Percentiles rank a stretch among this genome's conserved stretches.
These are phyloP conservation scores for Lasioglossum figueresi DNA, from an alignment of 2,888 invertebrate species.

Conservation along the genomic window DNA sequence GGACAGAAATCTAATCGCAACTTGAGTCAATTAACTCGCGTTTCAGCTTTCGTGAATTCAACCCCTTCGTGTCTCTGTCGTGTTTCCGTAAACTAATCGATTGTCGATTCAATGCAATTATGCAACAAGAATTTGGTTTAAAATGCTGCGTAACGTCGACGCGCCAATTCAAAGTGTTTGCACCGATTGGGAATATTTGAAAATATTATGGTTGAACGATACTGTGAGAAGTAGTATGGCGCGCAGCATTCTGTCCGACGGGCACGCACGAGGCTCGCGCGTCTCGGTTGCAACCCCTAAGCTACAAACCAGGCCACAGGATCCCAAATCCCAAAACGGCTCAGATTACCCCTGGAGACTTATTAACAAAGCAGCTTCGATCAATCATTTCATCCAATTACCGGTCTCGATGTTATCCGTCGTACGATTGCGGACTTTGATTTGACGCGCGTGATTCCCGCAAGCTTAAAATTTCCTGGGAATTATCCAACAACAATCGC, in stretches of 20 bases:
- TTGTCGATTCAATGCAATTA: background rate
- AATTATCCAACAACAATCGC: background rate
- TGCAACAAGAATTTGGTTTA: background rate
- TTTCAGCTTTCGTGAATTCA: background rate
- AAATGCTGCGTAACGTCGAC: background rate
- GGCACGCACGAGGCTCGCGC: conserved; percentile 29
- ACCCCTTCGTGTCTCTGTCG: background rate
- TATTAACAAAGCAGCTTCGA: conserved; percentile 61
- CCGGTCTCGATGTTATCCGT: conserved; percentile 38
- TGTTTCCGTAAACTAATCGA: background rate
- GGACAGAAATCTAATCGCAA: background rate
- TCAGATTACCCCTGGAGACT: conserved; percentile 59
- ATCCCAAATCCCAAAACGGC: conserved; percentile 63
- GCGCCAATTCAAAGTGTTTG: background rate
- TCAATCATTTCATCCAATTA: conserved; percentile 65
- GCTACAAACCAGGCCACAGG: conserved; percentile 28
- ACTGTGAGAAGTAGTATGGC: background rate
- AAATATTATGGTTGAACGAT: background rate
- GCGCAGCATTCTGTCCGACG: conserved; percentile 52
- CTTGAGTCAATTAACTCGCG: background rate
- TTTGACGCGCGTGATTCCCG: conserved; percentile 20
- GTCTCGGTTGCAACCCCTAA: conserved; percentile 28
- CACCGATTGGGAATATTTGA: background rate
- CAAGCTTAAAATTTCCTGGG: background rate
- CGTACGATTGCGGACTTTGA: conserved; percentile 14